A percentile compares a stretch with the other conserved stretches of the same genome.
Conservation (phyloP, 2,797 vertebrate genomes). For the Neostethus bicornis region DNA sequence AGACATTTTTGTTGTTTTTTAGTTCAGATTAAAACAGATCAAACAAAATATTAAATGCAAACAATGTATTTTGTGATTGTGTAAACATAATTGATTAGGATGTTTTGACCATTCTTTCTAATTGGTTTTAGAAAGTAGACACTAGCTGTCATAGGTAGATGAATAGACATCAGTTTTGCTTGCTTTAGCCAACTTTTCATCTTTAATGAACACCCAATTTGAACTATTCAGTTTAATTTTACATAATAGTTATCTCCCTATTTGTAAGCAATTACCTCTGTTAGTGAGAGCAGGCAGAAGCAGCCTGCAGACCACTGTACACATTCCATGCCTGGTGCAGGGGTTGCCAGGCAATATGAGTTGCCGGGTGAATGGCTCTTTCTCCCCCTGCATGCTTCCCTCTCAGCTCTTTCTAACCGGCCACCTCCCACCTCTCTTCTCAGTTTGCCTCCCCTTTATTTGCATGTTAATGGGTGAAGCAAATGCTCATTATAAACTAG, state of each 20-base stretch:
- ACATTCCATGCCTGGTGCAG: constrained; percentile 65
- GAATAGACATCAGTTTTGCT: constrained; percentile 48
- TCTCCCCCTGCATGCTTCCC: constrained; percentile 36
- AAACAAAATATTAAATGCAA: constrained; percentile 1
- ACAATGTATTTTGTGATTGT: constrained; percentile 1
- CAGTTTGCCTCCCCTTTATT: constrained; percentile 54
- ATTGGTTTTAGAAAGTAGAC: constrained; percentile 9
- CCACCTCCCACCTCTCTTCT: constrained; percentile 47
- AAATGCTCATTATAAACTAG: constrained; percentile 55
- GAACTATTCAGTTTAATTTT: constrained; percentile 23
- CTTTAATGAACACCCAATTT: no score
- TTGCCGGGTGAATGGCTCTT: constrained; percentile 47
- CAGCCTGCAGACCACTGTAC: constrained; percentile 63
- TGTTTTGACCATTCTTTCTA: background rate
- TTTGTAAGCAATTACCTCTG: constrained; percentile 53
- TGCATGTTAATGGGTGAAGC: constrained; percentile 72
- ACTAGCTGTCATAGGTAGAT: constrained; percentile 16
- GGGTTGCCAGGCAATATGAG: constrained; percentile 76
- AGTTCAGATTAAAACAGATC: background rate
- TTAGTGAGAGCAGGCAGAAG: constrained; percentile 49
- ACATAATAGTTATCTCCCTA: constrained; percentile 30
- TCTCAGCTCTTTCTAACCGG: constrained; percentile 53
- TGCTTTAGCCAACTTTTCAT: constrained; percentile 10
- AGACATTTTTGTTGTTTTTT: background rate
- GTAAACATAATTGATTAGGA: constrained; percentile 2